Evolutionary conservation across 2,797 vertebrate species (phyloP), one percentile per base, ranked within the genome.

Genomic region (Cygnus olor): DNA sequence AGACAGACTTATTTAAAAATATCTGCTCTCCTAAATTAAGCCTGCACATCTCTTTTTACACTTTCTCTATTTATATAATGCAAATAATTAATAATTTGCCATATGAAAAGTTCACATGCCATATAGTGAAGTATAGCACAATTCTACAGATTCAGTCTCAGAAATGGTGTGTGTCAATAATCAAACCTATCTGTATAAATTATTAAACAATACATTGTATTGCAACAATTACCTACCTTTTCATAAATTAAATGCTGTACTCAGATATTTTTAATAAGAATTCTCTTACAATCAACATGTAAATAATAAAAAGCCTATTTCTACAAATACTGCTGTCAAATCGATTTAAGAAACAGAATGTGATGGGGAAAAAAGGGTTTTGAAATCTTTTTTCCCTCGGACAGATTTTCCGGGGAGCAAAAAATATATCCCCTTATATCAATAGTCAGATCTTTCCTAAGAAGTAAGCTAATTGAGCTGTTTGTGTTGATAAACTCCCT

Each of bases 381-480:
- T 65, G 42, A 96, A 96, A 89, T 45, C 36, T 64, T 71, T 88
- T 53, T 85, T 87, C 54, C 88, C 72, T 88, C 6, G 1, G 68
- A 94, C 96, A 93, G 73, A 94, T 96, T 95, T 97, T 97, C 88
- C 24, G 12, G 82, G 76, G 91, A 96, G 81, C 80, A 95, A 93
- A 97, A 93, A 97, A 96, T 96, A 95, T 93, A 97, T 95, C 91
- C 95, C 94, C 97, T 98, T 98, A 98, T 98, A 98, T 98, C 98
- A 98, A 98, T 97, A 98, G 98, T 98, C 98, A 98, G 98, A 98
- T 99, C 98, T 98, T 98, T 98, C 98, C 98, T 98, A 99, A 98
- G 98, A 98, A 98, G 98, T 98, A 97, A 98, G 98, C 98, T 99
- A 99, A 99, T 99, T 99, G 98, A 98, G 98, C 98, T 99, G 99